Evolutionary conservation across 2,113 vertebrate genomes (phyloP).

Genomic region (Echinops telfairi): DNA sequence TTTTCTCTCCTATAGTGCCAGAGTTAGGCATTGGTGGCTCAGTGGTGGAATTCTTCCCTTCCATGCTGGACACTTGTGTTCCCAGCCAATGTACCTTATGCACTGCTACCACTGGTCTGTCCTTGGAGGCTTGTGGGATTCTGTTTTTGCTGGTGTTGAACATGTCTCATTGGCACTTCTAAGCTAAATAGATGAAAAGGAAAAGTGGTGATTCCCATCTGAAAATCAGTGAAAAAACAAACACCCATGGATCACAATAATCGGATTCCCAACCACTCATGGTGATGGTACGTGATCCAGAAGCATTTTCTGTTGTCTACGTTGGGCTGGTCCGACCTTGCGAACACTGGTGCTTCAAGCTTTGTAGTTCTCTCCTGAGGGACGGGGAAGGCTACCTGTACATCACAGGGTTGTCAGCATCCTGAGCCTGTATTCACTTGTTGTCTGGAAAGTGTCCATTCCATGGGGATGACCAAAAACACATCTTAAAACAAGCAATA

Average conservation of each 20-base stretch:
- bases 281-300: neutral
- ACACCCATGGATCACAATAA: neutral
- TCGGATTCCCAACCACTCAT: neutral
- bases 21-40: neutral
- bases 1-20: too few species aligned
- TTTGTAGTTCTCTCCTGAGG: neutral
- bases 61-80: neutral
- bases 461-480: neutral
- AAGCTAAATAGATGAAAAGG: neutral
- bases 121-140: neutral
- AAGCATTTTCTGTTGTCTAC: neutral
- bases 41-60: neutral
- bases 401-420: neutral
- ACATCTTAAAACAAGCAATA: neutral
- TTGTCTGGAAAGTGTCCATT: neutral
- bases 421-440: neutral
- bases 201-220: neutral
- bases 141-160: neutral
- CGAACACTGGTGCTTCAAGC: neutral
- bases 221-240: neutral
- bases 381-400: neutral
- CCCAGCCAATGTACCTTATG: neutral
- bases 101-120: neutral
- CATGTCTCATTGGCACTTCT: neutral
- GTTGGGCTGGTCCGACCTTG: neutral